phyloP scores from a whole-genome alignment of 2,113 vertebrate species.

The Oreochromis spilurus region DNA sequence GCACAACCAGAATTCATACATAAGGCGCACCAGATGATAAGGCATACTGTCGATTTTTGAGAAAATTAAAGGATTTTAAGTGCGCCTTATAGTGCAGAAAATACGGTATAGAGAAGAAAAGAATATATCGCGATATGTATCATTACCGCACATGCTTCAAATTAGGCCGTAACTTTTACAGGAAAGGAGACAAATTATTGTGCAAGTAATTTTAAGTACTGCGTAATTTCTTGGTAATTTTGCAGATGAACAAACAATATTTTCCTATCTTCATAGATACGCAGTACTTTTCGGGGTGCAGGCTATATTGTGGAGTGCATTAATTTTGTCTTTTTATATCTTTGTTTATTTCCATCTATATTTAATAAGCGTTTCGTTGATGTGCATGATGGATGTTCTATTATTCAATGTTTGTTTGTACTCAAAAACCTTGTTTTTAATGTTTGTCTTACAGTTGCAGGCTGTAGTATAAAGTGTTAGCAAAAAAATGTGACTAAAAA shows the following conservation, averaged over 20 bases:
- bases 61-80: neutral
- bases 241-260: neutral
- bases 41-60: neutral
- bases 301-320: neutral
- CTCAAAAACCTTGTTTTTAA: neutral
- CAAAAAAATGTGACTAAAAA: neutral
- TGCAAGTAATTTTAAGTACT: neutral
- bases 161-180: neutral
- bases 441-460: neutral
- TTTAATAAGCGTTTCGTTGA: neutral
- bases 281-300: neutral
- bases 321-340: neutral
- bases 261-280: neutral
- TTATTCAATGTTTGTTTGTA: neutral
- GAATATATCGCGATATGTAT: neutral
- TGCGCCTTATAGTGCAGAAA: neutral
- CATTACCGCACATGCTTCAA: rapidly evolving
- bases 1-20: neutral
- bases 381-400: neutral
- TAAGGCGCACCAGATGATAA: neutral
- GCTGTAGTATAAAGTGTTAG: neutral
- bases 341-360: neutral
- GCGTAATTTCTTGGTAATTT: neutral
- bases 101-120: neutral
- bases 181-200: neutral